Percentiles rank a stretch among this genome's conserved stretches.
phyloP scores from a whole-genome alignment of 2,888 invertebrate genomes.

The Drosophila mimetica region DNA sequence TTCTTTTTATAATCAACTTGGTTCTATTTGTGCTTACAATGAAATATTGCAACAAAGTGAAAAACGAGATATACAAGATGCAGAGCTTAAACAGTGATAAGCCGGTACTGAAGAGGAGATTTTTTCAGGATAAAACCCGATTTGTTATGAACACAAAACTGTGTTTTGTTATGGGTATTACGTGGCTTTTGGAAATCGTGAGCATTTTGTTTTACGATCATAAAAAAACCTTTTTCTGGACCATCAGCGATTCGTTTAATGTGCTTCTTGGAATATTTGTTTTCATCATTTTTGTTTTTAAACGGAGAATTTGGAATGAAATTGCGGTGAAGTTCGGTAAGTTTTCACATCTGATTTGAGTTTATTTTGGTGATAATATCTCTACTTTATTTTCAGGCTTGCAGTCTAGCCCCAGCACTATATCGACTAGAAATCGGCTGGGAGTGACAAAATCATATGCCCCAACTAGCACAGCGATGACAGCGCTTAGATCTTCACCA shows the following conservation, averaged over 20 bases:
- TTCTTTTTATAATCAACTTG: slow-evolving; percentile 88
- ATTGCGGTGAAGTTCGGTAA: slow-evolving; percentile 87
- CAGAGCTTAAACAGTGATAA: slow-evolving; percentile 88
- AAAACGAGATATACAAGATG: slow-evolving; percentile 90
- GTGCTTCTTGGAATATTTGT: slow-evolving; percentile 90
- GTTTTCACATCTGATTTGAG: slow-evolving; percentile 34
- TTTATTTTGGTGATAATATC: too few relatives aligned
- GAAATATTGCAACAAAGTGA: slow-evolving; percentile 89
- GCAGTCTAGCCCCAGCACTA: slow-evolving; percentile 13
- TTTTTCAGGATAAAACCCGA: slow-evolving; percentile 89
- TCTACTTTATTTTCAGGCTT: background rate
- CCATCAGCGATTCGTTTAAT: slow-evolving; percentile 88
- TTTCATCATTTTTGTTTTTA: slow-evolving; percentile 90
- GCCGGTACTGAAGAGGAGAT: slow-evolving; percentile 86
- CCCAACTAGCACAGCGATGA: slow-evolving; percentile 29
- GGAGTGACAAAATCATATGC: slow-evolving; percentile 26
- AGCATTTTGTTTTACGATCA: slow-evolving; percentile 86
- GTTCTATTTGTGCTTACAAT: slow-evolving; percentile 89
- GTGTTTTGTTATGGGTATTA: slow-evolving; percentile 92
- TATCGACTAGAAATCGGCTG: slow-evolving; percentile 20
- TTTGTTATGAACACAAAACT: slow-evolving; percentile 90
- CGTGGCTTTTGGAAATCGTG: slow-evolving; percentile 89
- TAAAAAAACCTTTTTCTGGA: slow-evolving; percentile 84
- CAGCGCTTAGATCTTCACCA: slow-evolving; percentile 18
- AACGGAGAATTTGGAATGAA: slow-evolving; percentile 87